A percentile compares a stretch with the other conserved stretches of the same genome.
These are phyloP conservation scores for Halocynthia roretzi DNA, from an alignment of 23 tunicate species.

Conservation along the genomic window DNA sequence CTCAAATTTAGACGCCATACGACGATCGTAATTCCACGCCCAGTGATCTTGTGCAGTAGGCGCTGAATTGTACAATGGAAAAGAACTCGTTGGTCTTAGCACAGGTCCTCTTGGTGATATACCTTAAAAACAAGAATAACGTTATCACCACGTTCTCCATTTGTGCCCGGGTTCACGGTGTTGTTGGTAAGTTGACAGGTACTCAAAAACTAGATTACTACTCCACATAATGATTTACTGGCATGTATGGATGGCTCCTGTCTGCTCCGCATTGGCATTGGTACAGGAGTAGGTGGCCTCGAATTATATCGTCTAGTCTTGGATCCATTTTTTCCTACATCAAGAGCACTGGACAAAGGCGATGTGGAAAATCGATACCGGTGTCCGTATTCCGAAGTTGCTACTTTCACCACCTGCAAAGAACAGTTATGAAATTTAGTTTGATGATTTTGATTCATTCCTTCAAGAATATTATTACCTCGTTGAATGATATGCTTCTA, in stretches of 20 bases:
- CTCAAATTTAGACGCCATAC: conserved; percentile 49
- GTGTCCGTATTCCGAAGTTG: conserved; percentile 69
- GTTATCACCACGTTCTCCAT: no score
- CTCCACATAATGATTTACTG: neutral
- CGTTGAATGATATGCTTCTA: conserved; percentile 69
- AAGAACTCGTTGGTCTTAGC: conserved; percentile 44
- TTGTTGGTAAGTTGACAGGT: no score
- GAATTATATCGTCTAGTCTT: no score
- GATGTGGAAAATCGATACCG: conserved; percentile 47
- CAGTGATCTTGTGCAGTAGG: conserved; percentile 40
- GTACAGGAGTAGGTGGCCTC: conserved; percentile 19
- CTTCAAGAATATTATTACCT: conserved; percentile 25
- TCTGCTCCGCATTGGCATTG: conserved; percentile 7
- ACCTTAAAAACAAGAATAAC: neutral
- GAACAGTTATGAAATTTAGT: neutral
- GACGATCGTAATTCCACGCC: conserved; percentile 73
- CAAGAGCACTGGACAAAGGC: conserved; percentile 14
- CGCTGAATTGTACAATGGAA: conserved; percentile 22
- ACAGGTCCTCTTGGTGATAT: conserved; percentile 51
- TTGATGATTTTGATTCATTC: no score
- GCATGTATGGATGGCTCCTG: conserved; percentile 16
- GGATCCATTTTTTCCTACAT: neutral
- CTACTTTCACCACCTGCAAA: conserved; percentile 66
- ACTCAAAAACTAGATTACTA: no score
- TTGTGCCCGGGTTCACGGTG: no score